Evolutionary conservation across 2,113 vertebrate genomes (phyloP).

Genomic region (Microcebus murinus): DNA sequence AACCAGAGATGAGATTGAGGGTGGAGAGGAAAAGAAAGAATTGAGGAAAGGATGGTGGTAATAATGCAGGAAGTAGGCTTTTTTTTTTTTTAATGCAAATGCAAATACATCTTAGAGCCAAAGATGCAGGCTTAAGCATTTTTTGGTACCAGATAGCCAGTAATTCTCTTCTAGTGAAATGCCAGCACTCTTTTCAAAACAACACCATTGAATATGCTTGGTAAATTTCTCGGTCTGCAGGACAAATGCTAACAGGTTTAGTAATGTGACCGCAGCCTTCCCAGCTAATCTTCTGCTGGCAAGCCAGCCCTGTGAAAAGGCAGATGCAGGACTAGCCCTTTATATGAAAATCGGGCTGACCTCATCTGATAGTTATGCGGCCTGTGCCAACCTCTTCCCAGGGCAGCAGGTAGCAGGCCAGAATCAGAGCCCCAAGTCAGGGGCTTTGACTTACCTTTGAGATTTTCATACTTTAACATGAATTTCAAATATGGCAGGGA

Average conservation of each 20-base stretch:
- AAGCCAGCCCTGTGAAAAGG: not conserved
- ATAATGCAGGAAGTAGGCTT: not conserved
- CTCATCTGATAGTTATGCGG: slow-evolving; percentile 25
- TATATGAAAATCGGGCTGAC: not conserved
- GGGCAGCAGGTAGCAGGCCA: not conserved
- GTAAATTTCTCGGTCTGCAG: not conserved
- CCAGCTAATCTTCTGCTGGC: slow-evolving; percentile 22
- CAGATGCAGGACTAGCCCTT: not conserved
- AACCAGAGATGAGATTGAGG: not conserved
- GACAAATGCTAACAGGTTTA: slow-evolving; percentile 25
- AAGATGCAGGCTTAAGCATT: not conserved
- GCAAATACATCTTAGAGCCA: not conserved
- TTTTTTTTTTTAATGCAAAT: not conserved
- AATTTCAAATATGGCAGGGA: not conserved
- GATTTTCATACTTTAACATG: not conserved
- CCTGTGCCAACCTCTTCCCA: not conserved
- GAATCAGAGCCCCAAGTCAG: not conserved
- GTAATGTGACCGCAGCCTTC: not conserved
- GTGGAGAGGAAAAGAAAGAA: not conserved
- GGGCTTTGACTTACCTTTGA: not conserved
- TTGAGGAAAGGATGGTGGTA: not conserved
- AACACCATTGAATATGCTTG: not conserved
- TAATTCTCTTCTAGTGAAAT: not conserved
- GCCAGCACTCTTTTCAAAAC: not conserved
- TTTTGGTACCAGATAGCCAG: not conserved